phyloP scores from a whole-genome alignment of 2,888 invertebrate species.

The Ornithoptera priamus region DNA sequence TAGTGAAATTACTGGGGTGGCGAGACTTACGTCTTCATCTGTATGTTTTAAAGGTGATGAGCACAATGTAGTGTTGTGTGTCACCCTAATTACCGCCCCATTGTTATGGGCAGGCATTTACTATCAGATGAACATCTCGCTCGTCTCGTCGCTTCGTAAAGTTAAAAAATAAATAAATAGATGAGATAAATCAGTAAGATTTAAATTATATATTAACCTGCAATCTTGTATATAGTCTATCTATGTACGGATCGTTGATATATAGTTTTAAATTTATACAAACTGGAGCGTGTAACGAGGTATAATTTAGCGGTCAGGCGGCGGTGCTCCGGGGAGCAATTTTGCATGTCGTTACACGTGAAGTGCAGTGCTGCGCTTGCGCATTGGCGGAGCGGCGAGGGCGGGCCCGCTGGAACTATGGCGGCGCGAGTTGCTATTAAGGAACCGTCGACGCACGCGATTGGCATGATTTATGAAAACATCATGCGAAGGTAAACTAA shows the following conservation, averaged over 20 bases:
- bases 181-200: too few species aligned
- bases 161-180: too few species aligned
- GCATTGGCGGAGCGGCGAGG: constrained; percentile 41
- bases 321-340: constrained; percentile 36
- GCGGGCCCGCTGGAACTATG: constrained; percentile 39
- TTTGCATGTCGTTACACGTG: constrained; percentile 40
- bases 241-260: constrained; percentile 14
- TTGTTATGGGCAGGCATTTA: too few species aligned
- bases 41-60: too few species aligned
- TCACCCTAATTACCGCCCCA: too few species aligned
- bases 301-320: constrained; percentile 37
- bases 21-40: too few species aligned
- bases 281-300: constrained; percentile 15
- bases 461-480: not conserved
- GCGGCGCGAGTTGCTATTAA: constrained; percentile 34
- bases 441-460: constrained; percentile 11
- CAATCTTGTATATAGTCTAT: not conserved
- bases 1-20: too few species aligned
- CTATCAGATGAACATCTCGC: too few species aligned
- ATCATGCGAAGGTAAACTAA: not conserved
- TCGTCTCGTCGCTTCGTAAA: too few species aligned
- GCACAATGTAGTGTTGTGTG: too few species aligned
- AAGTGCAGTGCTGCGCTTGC: constrained; percentile 35
- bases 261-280: constrained; percentile 13
- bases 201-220: too few species aligned